phyloP scores from a whole-genome alignment of 2,888 invertebrate genomes.

The Zaprionus bogoriensis region DNA sequence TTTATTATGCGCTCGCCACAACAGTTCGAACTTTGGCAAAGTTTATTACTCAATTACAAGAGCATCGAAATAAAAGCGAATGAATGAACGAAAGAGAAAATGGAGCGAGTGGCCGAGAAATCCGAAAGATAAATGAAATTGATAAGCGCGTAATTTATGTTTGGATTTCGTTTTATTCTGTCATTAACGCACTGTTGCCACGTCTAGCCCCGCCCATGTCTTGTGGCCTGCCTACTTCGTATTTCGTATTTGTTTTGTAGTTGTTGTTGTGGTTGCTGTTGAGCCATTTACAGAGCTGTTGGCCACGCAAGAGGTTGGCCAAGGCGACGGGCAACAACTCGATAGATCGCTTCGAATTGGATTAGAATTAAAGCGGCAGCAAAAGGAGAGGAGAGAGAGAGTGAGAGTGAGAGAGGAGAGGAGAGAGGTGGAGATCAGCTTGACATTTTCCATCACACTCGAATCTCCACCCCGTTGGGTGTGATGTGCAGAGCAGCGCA shows the following conservation, averaged over 20 bases:
- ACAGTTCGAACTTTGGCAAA: slow-evolving; percentile 41
- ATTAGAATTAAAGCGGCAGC: slow-evolving; percentile 13
- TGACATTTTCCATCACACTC: slow-evolving; percentile 26
- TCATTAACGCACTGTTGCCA: slow-evolving; percentile 74
- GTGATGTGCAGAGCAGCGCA: neutral
- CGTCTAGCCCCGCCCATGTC: slow-evolving; percentile 6
- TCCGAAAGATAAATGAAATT: slow-evolving; percentile 79
- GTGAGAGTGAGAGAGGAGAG: neutral
- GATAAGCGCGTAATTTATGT: slow-evolving; percentile 79
- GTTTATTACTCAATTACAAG: slow-evolving; percentile 80
- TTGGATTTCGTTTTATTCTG: slow-evolving; percentile 78
- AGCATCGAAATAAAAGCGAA: slow-evolving; percentile 69
- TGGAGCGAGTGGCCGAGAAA: slow-evolving; percentile 50
- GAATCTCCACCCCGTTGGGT: slow-evolving; percentile 16
- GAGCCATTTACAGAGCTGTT: too few relatives aligned
- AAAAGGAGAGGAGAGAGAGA: neutral
- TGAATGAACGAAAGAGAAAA: slow-evolving; percentile 11
- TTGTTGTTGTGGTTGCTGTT: slow-evolving; percentile 15
- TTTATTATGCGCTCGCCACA: slow-evolving; percentile 41
- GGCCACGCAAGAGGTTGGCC: neutral
- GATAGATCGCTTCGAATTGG: slow-evolving; percentile 4
- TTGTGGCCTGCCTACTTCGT: neutral
- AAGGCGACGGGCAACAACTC: neutral
- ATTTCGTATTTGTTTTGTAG: slow-evolving; percentile 14
- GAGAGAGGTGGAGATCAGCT: neutral